A percentile compares a stretch with the other conserved stretches of the same genome.
phyloP scores from a whole-genome alignment of 2,113 vertebrate species.

The Phylloscopus whistleri region DNA sequence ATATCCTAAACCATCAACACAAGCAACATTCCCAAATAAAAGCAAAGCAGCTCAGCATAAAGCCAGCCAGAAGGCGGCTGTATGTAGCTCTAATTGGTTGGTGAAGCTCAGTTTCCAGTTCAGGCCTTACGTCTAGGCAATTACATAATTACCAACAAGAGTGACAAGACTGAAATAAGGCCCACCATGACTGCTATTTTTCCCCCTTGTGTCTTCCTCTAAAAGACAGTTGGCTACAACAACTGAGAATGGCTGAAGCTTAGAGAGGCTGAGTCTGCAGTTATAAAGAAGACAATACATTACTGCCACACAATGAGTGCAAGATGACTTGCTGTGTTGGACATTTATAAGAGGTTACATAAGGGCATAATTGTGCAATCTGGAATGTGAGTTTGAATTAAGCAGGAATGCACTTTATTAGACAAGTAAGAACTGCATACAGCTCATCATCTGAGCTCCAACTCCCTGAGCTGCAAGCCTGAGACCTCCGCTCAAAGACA shows the following conservation, averaged over 20 bases:
- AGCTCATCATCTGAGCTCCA: background rate
- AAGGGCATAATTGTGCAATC: background rate
- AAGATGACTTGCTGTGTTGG: background rate
- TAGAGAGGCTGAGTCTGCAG: background rate
- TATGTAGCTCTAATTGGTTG: background rate
- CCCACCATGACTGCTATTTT: background rate
- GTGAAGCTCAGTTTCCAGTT: background rate
- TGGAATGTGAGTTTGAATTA: background rate
- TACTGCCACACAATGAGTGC: background rate
- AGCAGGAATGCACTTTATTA: background rate
- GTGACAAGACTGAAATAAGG: background rate
- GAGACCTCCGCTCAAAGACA: background rate
- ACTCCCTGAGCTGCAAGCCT: background rate
- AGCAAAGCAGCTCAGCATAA: background rate
- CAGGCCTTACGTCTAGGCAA: background rate
- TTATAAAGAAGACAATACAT: background rate
- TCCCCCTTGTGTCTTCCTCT: background rate
- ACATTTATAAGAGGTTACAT: background rate
- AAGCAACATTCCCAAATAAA: background rate
- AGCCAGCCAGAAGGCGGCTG: background rate
- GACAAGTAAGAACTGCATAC: background rate
- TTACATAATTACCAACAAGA: background rate
- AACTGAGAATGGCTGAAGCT: background rate
- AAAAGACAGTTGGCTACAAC: background rate
- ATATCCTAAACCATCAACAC: background rate